Evolutionary conservation across 2,113 vertebrate species (phyloP).

Genomic region (Symphodus melops): DNA sequence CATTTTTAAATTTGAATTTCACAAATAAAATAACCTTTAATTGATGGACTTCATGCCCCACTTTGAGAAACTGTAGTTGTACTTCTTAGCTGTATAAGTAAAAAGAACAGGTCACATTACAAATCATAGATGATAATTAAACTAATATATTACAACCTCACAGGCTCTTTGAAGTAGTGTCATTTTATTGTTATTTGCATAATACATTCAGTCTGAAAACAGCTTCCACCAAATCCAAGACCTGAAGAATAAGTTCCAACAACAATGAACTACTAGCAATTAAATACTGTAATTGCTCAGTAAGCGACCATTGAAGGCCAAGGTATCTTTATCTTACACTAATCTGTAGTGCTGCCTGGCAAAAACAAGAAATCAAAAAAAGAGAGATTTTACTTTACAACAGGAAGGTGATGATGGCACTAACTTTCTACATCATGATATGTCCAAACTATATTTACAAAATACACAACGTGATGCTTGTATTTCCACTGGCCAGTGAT

Average conservation of each 20-base stretch:
- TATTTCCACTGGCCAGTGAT: constrained; percentile 21
- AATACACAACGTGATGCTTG: constrained; percentile 38
- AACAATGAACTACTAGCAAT: constrained; percentile 38
- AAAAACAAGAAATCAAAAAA: constrained; percentile 33
- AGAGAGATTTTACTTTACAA: constrained; percentile 43
- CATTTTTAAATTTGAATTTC: neutral
- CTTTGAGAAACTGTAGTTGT: too few relatives aligned
- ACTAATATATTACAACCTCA: neutral
- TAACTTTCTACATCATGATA: constrained; percentile 32
- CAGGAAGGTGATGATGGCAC: constrained; percentile 44
- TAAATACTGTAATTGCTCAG: constrained; percentile 24
- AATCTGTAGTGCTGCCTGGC: constrained; percentile 41
- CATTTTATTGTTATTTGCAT: constrained; percentile 80
- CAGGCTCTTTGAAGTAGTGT: constrained; percentile 44
- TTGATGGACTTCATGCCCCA: neutral
- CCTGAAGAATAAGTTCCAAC: constrained; percentile 58
- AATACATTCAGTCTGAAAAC: constrained; percentile 84
- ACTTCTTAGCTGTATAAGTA: too few relatives aligned
- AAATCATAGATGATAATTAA: too few relatives aligned
- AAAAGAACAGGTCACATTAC: too few relatives aligned
- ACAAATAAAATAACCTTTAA: neutral
- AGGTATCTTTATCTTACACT: constrained; percentile 29
- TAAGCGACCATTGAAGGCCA: constrained; percentile 17
- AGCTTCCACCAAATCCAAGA: constrained; percentile 70
- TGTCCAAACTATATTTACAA: constrained; percentile 56